A percentile compares a stretch with the other conserved stretches of the same genome.
Conservation (phyloP, 2,113 vertebrate genomes). For the Pagrus major region DNA sequence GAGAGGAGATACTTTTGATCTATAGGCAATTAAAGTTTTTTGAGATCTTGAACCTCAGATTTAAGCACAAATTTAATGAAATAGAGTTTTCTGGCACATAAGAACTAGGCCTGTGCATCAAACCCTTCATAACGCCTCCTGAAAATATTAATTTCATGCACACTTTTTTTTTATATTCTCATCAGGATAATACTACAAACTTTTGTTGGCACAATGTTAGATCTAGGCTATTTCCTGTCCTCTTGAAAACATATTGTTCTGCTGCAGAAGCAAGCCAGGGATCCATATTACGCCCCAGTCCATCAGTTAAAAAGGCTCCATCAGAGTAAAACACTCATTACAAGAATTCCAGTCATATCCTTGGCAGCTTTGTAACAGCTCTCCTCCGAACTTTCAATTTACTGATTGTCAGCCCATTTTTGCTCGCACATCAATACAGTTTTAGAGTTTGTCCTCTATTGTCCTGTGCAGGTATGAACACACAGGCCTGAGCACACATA, state of each 20-base stretch:
- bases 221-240: conserved; percentile 16
- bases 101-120: neutral
- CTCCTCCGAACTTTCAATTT: conserved; percentile 62
- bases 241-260: conserved; percentile 42
- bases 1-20: conserved; percentile 18
- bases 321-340: conserved; percentile 58
- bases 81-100: neutral
- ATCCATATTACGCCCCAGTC: conserved; percentile 41
- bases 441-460: conserved; percentile 54
- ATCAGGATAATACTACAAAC: neutral
- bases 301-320: conserved; percentile 61
- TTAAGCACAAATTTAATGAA: conserved; percentile 23
- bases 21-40: conserved; percentile 8
- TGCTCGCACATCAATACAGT: conserved; percentile 44
- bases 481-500: neutral
- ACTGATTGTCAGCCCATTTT: conserved; percentile 56
- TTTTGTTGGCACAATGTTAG: neutral
- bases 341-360: conserved; percentile 56
- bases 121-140: conserved; percentile 4
- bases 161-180: neutral
- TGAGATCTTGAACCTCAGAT: neutral
- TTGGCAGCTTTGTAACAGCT: conserved; percentile 67
- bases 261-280: conserved; percentile 6
- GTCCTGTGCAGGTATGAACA: conserved; percentile 39
- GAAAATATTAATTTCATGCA: neutral